These are phyloP conservation scores for Smutsia temminckii DNA, from an alignment of 2,797 vertebrate species.

Conservation along the genomic window DNA sequence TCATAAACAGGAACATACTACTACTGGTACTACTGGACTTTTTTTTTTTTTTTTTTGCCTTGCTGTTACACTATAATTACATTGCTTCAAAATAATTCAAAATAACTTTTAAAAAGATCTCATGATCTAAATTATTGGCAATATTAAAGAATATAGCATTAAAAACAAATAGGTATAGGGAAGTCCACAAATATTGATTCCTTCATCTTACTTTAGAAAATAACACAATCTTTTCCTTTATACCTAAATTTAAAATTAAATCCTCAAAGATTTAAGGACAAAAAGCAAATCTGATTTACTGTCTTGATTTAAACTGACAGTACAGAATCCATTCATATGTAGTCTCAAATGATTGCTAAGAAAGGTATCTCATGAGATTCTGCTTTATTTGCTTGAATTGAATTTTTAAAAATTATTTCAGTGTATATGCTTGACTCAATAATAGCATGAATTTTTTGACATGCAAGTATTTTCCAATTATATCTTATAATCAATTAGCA, in stretches of 20 bases:
- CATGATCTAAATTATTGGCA: neutral
- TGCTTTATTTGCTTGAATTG: neutral
- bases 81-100: neutral
- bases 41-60: conserved; percentile 38
- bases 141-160: conserved; percentile 25
- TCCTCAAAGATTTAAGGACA: neutral
- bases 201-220: neutral
- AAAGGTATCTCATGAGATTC: neutral
- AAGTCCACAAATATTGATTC: neutral
- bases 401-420: conserved; percentile 2
- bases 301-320: neutral
- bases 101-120: neutral
- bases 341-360: neutral
- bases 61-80: neutral
- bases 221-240: neutral
- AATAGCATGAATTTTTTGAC: conserved; percentile 31
- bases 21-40: neutral
- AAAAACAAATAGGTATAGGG: neutral
- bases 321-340: neutral
- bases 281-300: conserved; percentile 21
- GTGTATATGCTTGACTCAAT: neutral
- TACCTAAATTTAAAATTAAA: conserved; percentile 17
- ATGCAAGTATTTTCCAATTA: neutral
- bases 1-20: neutral
- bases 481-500: neutral